phyloP scores from a whole-genome alignment of 2,797 vertebrate species.

The Vultur gryphus region DNA sequence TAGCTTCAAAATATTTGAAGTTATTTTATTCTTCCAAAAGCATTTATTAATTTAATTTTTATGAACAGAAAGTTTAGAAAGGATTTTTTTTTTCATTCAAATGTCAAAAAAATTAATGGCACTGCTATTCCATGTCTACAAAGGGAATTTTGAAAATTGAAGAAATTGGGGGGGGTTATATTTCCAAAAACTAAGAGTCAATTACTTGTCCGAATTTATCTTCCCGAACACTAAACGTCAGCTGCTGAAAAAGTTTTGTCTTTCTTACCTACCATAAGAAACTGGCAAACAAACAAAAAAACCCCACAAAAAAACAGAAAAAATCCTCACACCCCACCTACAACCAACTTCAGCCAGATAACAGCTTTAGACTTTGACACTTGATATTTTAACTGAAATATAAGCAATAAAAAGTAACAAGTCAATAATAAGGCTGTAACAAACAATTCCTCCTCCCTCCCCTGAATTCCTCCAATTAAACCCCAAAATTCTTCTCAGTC shows the following conservation, averaged over 20 bases:
- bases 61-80: not conserved
- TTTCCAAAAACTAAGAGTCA: not conserved
- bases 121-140: not conserved
- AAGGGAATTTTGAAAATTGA: not conserved
- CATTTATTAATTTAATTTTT: not conserved
- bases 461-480: not conserved
- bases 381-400: not conserved
- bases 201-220: not conserved
- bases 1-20: not conserved
- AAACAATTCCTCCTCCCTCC: not conserved
- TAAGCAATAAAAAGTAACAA: not conserved
- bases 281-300: not conserved
- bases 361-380: not conserved
- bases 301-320: not conserved
- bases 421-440: not conserved
- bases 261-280: not conserved
- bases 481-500: not conserved
- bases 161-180: not conserved
- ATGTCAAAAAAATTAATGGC: not conserved
- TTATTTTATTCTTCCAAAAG: not conserved
- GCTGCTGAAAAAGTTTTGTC: not conserved
- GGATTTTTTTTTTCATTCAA: not conserved
- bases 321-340: fast-evolving
- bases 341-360: not conserved
- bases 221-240: not conserved